phyloP scores from a whole-genome alignment of 2,113 vertebrate species.

The Origma solitaria region DNA sequence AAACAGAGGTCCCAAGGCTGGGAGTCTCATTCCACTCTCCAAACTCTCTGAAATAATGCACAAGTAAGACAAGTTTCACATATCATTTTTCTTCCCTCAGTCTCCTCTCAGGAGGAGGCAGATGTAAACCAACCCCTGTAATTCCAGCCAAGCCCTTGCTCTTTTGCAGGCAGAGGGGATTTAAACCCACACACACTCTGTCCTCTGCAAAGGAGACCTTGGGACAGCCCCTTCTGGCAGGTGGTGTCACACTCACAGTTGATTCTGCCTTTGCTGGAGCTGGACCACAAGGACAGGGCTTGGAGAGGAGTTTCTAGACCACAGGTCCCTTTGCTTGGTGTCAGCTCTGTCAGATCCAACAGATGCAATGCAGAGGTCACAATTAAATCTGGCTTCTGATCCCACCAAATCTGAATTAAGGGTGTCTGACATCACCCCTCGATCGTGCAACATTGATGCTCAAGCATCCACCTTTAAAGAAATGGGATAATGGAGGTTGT shows the following conservation, averaged over 20 bases:
- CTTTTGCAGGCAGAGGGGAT: background rate
- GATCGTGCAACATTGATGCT: background rate
- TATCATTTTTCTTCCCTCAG: background rate
- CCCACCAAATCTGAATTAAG: background rate
- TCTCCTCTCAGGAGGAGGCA: background rate
- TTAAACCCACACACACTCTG: fast-evolving
- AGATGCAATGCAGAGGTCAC: background rate
- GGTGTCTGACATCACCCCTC: background rate
- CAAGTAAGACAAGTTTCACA: background rate
- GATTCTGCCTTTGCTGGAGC: background rate
- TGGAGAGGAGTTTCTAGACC: background rate
- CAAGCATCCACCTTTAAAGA: background rate
- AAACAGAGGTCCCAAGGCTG: background rate
- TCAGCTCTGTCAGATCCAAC: background rate
- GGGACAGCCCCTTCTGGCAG: background rate
- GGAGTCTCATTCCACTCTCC: background rate
- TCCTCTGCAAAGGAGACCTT: background rate
- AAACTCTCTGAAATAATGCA: background rate
- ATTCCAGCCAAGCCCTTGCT: background rate
- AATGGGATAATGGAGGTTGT: background rate
- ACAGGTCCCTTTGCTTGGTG: background rate
- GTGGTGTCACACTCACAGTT: background rate
- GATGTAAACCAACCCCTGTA: background rate
- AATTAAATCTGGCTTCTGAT: background rate
- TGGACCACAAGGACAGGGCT: background rate